A percentile compares a stretch with the other conserved stretches of the same genome.
phyloP scores from a whole-genome alignment of 2,888 invertebrate genomes.

The Xylophagus ater region DNA sequence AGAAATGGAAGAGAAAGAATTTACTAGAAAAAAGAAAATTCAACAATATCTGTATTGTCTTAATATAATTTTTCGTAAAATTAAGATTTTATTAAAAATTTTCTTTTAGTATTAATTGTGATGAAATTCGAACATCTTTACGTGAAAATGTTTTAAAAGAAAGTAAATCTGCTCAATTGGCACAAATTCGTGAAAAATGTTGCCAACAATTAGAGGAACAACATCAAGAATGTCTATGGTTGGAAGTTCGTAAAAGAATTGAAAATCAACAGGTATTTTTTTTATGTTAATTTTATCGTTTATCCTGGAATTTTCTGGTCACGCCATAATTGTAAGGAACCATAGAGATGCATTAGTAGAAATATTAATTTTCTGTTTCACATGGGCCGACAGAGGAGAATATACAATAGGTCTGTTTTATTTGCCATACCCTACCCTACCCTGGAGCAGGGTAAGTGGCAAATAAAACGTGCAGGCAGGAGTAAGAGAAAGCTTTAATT shows the following conservation, averaged over 20 bases:
- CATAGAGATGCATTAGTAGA: no score
- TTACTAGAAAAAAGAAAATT: slow-evolving; percentile 11
- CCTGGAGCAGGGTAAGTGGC: no score
- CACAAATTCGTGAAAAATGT: slow-evolving; percentile 12
- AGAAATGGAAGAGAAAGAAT: slow-evolving; percentile 6
- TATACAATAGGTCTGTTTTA: no score
- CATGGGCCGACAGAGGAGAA: no score
- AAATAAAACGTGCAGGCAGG: no score
- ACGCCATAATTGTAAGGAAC: no score
- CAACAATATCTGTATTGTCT: slow-evolving; percentile 10
- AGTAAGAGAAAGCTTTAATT: no score
- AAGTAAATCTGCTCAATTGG: slow-evolving; percentile 10
- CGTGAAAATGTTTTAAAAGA: slow-evolving; percentile 10
- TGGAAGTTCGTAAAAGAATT: slow-evolving; percentile 3
- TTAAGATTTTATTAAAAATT: not conserved
- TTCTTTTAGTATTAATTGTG: slow-evolving; percentile 10
- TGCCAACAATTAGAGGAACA: not conserved
- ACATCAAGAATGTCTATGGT: slow-evolving; percentile 3
- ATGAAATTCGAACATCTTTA: slow-evolving; percentile 10
- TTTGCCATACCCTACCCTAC: no score
- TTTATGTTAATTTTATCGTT: no score
- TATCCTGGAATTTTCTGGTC: no score
- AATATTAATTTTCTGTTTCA: no score
- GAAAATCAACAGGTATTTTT: slow-evolving; percentile 1
- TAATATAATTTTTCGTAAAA: not conserved